phyloP scores from a whole-genome alignment of 2,888 invertebrate genomes.

The Aspidiotus destructor region DNA sequence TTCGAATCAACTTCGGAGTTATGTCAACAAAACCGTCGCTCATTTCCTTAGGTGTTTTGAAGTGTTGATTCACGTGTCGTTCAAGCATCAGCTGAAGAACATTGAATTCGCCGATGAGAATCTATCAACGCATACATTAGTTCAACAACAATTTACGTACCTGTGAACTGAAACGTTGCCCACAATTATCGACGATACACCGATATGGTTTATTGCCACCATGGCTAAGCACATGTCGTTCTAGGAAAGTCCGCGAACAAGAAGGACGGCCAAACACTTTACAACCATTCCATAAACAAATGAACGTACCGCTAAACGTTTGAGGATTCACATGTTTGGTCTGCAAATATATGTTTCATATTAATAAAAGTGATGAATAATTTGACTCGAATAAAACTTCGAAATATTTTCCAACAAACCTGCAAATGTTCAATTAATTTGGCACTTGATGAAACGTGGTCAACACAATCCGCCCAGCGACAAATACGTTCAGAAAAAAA shows the following conservation, averaged over 20 bases:
- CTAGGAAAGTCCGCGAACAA: conserved; percentile 85
- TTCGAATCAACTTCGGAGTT: conserved; percentile 58
- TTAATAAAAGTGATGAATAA: conserved; percentile 14
- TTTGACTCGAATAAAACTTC: conserved; percentile 10
- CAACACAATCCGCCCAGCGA: conserved; percentile 72
- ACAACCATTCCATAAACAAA: conserved; percentile 87
- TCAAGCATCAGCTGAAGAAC: conserved; percentile 58
- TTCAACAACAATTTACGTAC: conserved; percentile 46
- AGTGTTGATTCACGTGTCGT: conserved; percentile 88
- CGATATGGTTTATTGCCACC: conserved; percentile 88
- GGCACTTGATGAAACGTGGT: conserved; percentile 65
- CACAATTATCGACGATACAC: conserved; percentile 90
- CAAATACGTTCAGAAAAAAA: conserved; percentile 44
- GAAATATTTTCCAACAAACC: conserved; percentile 45
- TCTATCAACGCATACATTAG: not conserved
- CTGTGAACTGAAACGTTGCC: conserved; percentile 73
- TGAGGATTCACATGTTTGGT: conserved; percentile 76
- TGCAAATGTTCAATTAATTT: conserved; percentile 80
- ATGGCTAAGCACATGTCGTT: conserved; percentile 82
- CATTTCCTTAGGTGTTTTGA: conserved; percentile 54
- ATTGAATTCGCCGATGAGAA: no score
- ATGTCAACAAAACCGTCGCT: conserved; percentile 53
- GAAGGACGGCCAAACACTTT: conserved; percentile 89
- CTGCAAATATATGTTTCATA: conserved; percentile 44
- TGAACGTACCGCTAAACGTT: conserved; percentile 70